phyloP scores from a whole-genome alignment of 1,140 invertebrate genomes.

The Himalopsyche phryganea region DNA sequence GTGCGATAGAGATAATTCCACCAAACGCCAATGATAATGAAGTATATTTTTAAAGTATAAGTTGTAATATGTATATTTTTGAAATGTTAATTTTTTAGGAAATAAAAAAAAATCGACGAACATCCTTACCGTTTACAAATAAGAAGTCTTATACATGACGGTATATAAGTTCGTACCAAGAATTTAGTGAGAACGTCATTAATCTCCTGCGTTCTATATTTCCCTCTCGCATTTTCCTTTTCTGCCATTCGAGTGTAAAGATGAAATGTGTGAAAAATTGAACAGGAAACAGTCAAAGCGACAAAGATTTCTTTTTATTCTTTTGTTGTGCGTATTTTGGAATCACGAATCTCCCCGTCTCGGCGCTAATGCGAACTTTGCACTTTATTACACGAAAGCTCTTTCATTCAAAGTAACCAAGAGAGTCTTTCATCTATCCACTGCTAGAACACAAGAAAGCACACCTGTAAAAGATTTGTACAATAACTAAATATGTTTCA shows the following conservation, averaged over 20 bases:
- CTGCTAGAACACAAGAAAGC: no score
- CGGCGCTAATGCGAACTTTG: not conserved
- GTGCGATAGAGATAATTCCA: no score
- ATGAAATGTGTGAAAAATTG: conserved; percentile 12
- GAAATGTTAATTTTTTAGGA: no score
- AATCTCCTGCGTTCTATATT: conserved; percentile 3
- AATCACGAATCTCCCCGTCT: conserved; percentile 1
- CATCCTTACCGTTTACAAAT: no score
- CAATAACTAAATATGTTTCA: no score
- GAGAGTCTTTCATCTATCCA: no score
- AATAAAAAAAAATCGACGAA: no score
- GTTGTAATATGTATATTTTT: no score
- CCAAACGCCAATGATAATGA: no score
- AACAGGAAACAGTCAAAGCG: conserved; percentile 6
- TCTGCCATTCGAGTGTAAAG: conserved; percentile 3
- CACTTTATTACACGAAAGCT: not conserved
- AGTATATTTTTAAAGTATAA: no score
- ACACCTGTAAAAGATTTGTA: no score
- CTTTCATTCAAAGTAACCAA: no score
- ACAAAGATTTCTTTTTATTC: conserved; percentile 2
- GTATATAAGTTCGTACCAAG: not conserved
- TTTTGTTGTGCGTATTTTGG: conserved; percentile 2
- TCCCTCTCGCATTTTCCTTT: conserved; percentile 3
- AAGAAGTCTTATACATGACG: not conserved
- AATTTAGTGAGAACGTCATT: conserved; percentile 3